phyloP scores from a whole-genome alignment of 2,888 invertebrate species.

The Dryocosmus kuriphilus region DNA sequence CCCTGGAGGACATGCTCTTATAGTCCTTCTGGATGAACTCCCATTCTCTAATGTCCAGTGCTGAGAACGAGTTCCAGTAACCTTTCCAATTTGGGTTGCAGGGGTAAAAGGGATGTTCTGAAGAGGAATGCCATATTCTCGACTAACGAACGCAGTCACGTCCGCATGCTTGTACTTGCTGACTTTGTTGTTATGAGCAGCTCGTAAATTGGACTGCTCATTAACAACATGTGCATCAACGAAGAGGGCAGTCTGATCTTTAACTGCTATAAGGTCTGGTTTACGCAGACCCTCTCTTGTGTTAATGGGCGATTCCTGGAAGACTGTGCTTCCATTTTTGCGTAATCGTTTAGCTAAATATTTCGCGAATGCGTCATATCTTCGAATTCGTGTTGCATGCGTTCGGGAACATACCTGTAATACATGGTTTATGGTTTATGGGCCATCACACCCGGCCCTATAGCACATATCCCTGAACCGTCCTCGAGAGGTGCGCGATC shows the following conservation, averaged over 20 bases:
- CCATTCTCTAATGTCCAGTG: conserved; percentile 42
- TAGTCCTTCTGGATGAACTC: no score
- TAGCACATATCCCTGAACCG: no score
- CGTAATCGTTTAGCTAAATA: conserved; percentile 57
- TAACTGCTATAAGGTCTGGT: conserved; percentile 49
- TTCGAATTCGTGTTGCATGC: conserved; percentile 68
- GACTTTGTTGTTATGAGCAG: no score
- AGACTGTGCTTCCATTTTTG: conserved; percentile 14
- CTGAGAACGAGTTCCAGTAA: conserved; percentile 50
- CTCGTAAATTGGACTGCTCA: no score
- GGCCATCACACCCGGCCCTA: no score
- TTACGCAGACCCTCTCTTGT: no score
- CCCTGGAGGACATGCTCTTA: conserved; percentile 45
- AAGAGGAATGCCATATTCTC: not conserved
- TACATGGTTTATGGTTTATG: conserved; percentile 69
- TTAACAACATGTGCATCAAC: no score
- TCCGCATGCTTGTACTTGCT: no score
- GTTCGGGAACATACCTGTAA: conserved; percentile 70
- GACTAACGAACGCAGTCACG: not conserved
- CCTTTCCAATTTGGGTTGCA: conserved; percentile 54
- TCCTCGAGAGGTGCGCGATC: no score
- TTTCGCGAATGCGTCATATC: conserved; percentile 66
- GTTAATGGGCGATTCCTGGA: no score
- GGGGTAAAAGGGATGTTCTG: conserved; percentile 40
- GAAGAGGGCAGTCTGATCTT: no score